phyloP scores from a whole-genome alignment of 2,113 vertebrate genomes.

The Solenodon paradoxus region DNA sequence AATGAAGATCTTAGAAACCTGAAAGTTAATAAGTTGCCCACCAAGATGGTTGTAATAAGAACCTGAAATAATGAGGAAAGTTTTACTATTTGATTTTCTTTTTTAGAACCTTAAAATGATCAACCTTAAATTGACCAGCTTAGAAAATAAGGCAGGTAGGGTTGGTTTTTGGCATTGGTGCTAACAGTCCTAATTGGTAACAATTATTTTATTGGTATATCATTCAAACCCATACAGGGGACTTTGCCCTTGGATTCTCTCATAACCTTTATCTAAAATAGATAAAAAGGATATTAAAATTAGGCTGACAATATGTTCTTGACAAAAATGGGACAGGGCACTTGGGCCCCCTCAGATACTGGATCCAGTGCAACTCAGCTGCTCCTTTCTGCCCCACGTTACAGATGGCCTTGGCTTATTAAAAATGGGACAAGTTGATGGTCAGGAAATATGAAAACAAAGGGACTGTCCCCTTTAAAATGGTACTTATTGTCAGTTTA shows the following conservation, averaged over 20 bases:
- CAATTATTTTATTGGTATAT: background rate
- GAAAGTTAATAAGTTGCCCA: background rate
- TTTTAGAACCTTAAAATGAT: slow-evolving; percentile 13
- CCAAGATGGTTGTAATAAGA: background rate
- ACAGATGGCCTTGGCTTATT: too few species aligned
- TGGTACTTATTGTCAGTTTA: too few species aligned
- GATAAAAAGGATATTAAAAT: background rate
- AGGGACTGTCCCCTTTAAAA: too few species aligned
- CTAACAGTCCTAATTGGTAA: background rate
- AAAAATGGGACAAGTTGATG: too few species aligned
- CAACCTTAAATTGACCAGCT: background rate
- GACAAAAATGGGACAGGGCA: too few species aligned
- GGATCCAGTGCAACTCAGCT: too few species aligned
- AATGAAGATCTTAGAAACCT: background rate
- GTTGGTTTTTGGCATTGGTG: background rate
- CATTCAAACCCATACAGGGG: background rate
- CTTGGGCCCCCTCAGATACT: too few species aligned
- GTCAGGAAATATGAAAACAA: too few species aligned
- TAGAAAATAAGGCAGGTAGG: background rate
- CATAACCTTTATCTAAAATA: background rate
- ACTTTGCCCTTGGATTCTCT: background rate
- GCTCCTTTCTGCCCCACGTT: too few species aligned
- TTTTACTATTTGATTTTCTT: background rate
- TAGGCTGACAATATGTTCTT: too few species aligned
- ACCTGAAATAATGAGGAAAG: background rate